A percentile compares a stretch with the other conserved stretches of the same genome.
These are phyloP conservation scores for Mactromeris polynyma DNA, from an alignment of 2,888 invertebrate species.

Conservation along the genomic window DNA sequence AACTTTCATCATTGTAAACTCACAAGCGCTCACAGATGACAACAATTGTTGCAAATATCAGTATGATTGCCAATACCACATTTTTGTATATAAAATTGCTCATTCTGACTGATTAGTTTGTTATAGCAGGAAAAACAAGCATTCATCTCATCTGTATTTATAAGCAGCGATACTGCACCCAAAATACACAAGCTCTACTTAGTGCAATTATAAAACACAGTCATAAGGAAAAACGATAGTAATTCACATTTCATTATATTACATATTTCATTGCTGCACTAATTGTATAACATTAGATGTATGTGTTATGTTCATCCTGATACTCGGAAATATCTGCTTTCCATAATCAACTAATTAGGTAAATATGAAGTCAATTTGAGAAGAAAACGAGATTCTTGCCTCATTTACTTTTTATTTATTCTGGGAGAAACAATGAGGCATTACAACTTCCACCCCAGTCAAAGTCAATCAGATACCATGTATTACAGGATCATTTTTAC, in stretches of 20 bases:
- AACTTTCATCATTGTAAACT: neutral
- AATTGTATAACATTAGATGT: neutral
- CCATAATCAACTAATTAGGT: slow-evolving; percentile 1
- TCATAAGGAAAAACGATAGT: neutral
- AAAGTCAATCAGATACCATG: slow-evolving; percentile 28
- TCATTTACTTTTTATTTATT: slow-evolving; percentile 17
- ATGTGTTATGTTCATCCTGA: neutral
- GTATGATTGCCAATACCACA: neutral
- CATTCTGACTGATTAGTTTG: neutral
- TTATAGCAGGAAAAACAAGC: neutral
- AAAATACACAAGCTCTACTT: neutral
- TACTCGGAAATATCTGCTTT: neutral
- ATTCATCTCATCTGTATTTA: neutral
- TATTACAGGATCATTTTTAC: slow-evolving; percentile 56
- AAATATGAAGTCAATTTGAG: slow-evolving; percentile 24
- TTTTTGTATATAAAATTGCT: neutral
- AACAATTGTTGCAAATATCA: neutral
- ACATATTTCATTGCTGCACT: neutral
- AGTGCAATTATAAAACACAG: neutral
- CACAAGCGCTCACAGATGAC: neutral
- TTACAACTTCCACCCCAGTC: neutral
- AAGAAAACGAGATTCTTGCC: slow-evolving; percentile 4
- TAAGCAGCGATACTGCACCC: neutral
- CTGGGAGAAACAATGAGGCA: neutral
- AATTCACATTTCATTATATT: slow-evolving; percentile 8